Base-by-base conservation (phyloP, 2,797 vertebrate genomes). In the Acanthiza pusilla region DNA sequence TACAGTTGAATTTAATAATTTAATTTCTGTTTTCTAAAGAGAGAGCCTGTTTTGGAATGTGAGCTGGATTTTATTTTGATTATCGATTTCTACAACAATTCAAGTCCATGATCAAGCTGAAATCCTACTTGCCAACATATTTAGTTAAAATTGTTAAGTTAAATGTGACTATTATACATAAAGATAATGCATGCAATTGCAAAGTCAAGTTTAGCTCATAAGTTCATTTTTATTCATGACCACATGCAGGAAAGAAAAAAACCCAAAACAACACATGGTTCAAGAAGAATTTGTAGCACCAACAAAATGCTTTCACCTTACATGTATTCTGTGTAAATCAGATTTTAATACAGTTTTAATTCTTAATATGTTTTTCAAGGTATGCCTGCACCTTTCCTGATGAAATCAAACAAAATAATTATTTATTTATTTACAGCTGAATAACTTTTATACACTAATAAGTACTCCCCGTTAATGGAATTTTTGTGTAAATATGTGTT, bases 171-270 rank as follows among this genome's bases (percentile, higher is more conserved):
- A 40, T 75, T 82, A 27, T 66, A 50, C 17, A 60, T 53, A 80
- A 79, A 87, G 38, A 42, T 60, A 93, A 57, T 53, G 17, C 5
- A 70, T 50, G 14, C 51, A 65, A 65, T 55, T 88, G 32, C 7
- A 73, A 84, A 85, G 43, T 66, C 1, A 1, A 47, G 3, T 72
- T 93, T 73, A 77, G 14, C 25, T 74, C 9, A 0, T 62, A 74
- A 10, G 6, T 74, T 93, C 53, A 53, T 92, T 85, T 90, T 85
- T 65, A 84, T 89, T 87, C 80, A 82, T 40, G 26, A 67, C 27
- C 19, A 61, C 67, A 48, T 9, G 4, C 0, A 4, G 67, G 12
- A 70, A 88, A 78, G 22, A 66, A 76, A 58, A 75, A 73, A 36
- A 1, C 0, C 0, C 4, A 40, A 70, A 70, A 48, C 34, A 58